phyloP scores from a whole-genome alignment of 2,113 vertebrate species.

The Saguinus imperator region DNA sequence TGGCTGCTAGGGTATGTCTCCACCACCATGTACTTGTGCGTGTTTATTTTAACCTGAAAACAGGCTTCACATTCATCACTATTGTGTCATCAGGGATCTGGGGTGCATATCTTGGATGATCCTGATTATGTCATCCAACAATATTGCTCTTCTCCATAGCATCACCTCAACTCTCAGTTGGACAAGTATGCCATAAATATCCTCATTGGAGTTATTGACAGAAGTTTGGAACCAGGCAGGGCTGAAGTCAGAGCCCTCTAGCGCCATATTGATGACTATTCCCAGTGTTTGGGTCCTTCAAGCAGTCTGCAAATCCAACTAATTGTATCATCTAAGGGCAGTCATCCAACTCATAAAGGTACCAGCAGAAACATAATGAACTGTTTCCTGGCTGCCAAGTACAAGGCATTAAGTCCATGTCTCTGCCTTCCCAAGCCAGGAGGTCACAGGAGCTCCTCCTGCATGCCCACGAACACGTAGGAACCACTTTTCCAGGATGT shows the following conservation, averaged over 20 bases:
- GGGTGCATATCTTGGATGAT: background rate
- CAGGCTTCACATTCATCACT: background rate
- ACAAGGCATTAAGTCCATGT: background rate
- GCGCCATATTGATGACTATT: background rate
- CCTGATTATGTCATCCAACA: background rate
- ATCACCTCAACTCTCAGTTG: background rate
- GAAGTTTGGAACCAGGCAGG: slow-evolving; percentile 45
- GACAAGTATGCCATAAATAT: background rate
- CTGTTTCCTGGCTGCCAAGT: background rate
- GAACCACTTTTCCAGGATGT: background rate
- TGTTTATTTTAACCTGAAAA: background rate
- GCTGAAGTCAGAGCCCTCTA: slow-evolving; percentile 41
- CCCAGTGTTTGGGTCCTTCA: background rate
- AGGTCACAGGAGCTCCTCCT: background rate
- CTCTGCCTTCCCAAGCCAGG: background rate
- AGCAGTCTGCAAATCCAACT: background rate
- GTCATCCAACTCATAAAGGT: background rate
- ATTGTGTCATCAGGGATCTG: background rate
- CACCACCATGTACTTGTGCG: background rate
- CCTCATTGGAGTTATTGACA: slow-evolving; percentile 25
- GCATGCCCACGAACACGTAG: background rate
- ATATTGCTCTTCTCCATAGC: background rate
- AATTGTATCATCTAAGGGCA: slow-evolving; percentile 36
- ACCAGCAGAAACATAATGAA: background rate
- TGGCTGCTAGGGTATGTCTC: background rate